Conservation (phyloP, 2,113 vertebrate species). For the Nannospalax galili region DNA sequence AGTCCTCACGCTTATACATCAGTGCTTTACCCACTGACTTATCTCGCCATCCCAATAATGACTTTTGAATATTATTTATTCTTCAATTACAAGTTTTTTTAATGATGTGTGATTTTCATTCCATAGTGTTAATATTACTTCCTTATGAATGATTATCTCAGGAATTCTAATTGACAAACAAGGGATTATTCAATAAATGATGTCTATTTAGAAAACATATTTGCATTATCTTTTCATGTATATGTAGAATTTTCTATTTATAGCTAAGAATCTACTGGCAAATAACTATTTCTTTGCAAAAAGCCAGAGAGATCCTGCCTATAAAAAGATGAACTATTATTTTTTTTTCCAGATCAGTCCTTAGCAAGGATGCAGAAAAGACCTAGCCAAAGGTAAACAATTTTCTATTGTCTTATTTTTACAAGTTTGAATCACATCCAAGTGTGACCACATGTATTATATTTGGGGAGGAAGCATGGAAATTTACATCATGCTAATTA, state of each 20-base stretch:
- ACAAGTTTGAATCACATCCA: slow-evolving; percentile 18
- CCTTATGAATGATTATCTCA: slow-evolving; percentile 3
- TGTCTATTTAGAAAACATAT: not conserved
- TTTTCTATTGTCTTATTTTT: not conserved
- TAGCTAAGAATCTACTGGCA: not conserved
- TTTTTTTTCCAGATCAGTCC: not conserved
- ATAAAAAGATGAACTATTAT: not conserved
- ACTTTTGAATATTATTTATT: not conserved
- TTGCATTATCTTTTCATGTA: not conserved
- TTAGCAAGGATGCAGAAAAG: not conserved
- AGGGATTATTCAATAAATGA: not conserved
- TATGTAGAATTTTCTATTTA: not conserved
- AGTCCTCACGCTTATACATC: not conserved
- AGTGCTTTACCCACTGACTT: not conserved
- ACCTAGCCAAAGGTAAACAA: not conserved
- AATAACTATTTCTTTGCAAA: slow-evolving; percentile 36
- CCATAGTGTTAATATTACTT: not conserved
- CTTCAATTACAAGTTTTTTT: slow-evolving; percentile 15
- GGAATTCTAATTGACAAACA: not conserved
- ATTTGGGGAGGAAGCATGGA: no score
- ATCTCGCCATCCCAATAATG: not conserved
- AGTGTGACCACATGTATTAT: no score
- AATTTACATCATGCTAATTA: no score
- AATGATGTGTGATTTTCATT: not conserved
- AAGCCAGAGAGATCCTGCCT: not conserved